Conservation (phyloP, 2,113 vertebrate species). For the Ptychochromis oligacanthus region DNA sequence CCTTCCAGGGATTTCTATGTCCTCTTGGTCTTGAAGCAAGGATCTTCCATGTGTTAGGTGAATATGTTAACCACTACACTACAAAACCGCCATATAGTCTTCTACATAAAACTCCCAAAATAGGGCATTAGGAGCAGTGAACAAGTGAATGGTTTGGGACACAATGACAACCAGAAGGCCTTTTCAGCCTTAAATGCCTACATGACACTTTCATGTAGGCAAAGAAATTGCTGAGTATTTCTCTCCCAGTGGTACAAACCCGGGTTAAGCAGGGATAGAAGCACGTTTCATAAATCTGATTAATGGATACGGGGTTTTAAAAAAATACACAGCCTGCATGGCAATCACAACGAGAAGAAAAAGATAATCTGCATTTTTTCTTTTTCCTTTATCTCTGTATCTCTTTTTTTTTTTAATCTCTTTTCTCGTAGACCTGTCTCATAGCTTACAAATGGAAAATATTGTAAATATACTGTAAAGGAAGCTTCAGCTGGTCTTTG, state of each 20-base stretch:
- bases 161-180: rapidly evolving
- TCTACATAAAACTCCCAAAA: background rate
- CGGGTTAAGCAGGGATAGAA: too few species aligned
- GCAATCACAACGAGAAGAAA: background rate
- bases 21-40: too few species aligned
- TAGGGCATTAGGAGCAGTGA: too few species aligned
- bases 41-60: too few species aligned
- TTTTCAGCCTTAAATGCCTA: background rate
- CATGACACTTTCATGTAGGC: background rate
- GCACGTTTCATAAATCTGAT: too few species aligned
- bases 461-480: background rate
- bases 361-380: background rate
- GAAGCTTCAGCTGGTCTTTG: background rate
- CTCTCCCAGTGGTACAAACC: background rate
- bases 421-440: background rate
- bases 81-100: background rate
- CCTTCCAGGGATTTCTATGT: too few species aligned
- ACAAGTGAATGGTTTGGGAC: rapidly evolving
- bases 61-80: too few species aligned
- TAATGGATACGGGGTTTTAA: too few species aligned
- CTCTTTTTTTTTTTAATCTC: background rate
- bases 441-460: background rate
- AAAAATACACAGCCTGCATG: too few species aligned
- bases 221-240: background rate
- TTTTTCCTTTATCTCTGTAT: background rate